Evolutionary conservation across 2,113 vertebrate genomes (phyloP), one percentile per base, ranked within the genome.

Genomic region (Hystrix cristata): DNA sequence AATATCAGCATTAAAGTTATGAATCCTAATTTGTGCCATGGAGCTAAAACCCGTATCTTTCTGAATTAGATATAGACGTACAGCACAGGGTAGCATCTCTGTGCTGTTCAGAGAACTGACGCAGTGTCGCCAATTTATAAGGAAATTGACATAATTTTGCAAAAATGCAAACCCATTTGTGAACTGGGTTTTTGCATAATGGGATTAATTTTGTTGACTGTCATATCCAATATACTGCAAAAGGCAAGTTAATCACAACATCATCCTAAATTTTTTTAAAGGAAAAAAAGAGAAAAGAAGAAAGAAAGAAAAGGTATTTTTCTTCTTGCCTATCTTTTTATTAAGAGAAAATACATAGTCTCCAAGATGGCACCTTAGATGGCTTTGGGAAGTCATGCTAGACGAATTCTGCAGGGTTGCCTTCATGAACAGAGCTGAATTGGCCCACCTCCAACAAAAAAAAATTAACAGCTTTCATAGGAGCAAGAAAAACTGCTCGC

Each of bases 131-230:
- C 98, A 98, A 97, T 98, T 99, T 98, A 98, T 98, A 97, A 97
- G 95, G 76, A 99, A 99, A 98, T 98, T 98, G 98, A 99, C 98
- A 98, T 98, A 98, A 98, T 98, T 98, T 98, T 96, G 91, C 97
- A 98, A 98, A 98, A 97, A 98, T 97, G 97, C 97, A 98, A 98
- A 98, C 98, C 97, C 98, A 98, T 98, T 98, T 98, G 98, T 98
- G 98, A 98, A 98, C 98, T 98, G 98, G 98, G 98, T 98, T 99
- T 99, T 99, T 99, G 98, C 98, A 99, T 98, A 99, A 99, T 98
- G 98, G 99, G 98, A 98, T 99, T 98, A 99, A 99, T 99, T 98
- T 98, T 98, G 98, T 98, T 98, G 98, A 98, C 98, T 99, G 98
- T 99, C 99, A 98, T 95, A 98, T 98, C 98, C 98, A 98, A 98